Base-by-base conservation (phyloP, 2,797 vertebrate species). In the Gymnothorax reevesii region DNA sequence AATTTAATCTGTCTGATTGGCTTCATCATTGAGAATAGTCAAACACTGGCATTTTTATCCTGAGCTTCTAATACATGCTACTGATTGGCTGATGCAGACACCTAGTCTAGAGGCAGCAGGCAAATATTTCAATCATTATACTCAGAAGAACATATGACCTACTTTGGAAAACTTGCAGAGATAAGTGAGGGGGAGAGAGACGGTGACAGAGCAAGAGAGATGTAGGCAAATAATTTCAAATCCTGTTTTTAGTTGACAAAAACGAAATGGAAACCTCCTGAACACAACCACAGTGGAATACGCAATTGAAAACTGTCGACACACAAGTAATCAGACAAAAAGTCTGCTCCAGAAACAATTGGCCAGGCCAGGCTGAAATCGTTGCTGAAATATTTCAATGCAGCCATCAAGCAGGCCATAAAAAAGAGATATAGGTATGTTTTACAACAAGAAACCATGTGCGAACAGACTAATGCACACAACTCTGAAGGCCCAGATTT, bases 131-230 rank as follows among this genome's bases (percentile, higher is more conserved):
- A 84, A 57, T 80, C 49, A 79, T 54, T 33, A 10, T 20, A 33
- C 54, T 33, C 59, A 33, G 25, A 52, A 57, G 73, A 87, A 87
- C 57, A 87, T 57, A 84, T 42, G 73, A 87, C 86, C 86, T 84
- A 84, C 71, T 87, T 87, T 84, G 71, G 73, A 64, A 84, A 20
- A 64, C 49, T 42, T 33, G 25, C 17, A 71, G 52, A 57, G 59
- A 82, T 59, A 55, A 69, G 79, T 55, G 52, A 59, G 54, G 57
- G 83, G 62, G n/a, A 42, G 3, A 57, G 42, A 84, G 20, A 69
- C 12, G 33, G 83, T 8, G 7, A 60, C 20, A 10, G 54, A 57
- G 64, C 62, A 27, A 57, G 84, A 55, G 55, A 85, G 27, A 17
- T 1, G 77, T 69, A 64, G 49, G 57, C 55, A 84, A 42, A 33